Percentiles rank a stretch among this genome's conserved stretches.
phyloP scores from a whole-genome alignment of 2,888 invertebrate genomes.

The Platynereis dumerilii region DNA sequence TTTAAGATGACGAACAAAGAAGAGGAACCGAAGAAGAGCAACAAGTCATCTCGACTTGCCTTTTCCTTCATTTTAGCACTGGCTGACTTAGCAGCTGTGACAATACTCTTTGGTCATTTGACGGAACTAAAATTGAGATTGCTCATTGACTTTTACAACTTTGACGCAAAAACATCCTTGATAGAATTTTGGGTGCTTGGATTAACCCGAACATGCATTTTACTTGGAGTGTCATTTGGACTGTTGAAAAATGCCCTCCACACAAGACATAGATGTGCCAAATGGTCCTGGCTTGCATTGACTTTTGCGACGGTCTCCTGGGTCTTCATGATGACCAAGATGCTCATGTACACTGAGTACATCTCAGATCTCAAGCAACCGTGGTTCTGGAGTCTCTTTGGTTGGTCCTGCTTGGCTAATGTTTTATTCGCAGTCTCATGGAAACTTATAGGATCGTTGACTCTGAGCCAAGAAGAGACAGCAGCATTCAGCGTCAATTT shows the following conservation, averaged over 20 bases:
- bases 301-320: conserved; percentile 27
- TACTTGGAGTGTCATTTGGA: conserved; percentile 39
- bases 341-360: conserved; percentile 42
- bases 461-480: not conserved
- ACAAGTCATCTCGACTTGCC: not conserved
- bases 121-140: conserved; percentile 36
- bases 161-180: conserved; percentile 36
- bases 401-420: conserved; percentile 39
- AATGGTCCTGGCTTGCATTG: conserved; percentile 4
- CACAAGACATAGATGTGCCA: conserved; percentile 35
- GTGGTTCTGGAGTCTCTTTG: conserved; percentile 45
- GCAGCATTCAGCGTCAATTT: conserved; percentile 13
- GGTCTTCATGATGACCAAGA: conserved; percentile 43
- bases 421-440: conserved; percentile 37
- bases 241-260: conserved; percentile 34
- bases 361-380: conserved; percentile 29
- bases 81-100: conserved; percentile 34
- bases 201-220: conserved; percentile 37
- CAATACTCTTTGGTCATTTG: conserved; percentile 41
- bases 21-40: no score
- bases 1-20: no score
- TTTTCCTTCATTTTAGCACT: conserved; percentile 9
- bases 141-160: conserved; percentile 30
- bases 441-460: conserved; percentile 34
- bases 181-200: conserved; percentile 46